Evolutionary conservation across 2,888 invertebrate genomes (phyloP), one percentile per base, ranked within the genome.

Genomic region (Drosophila greeni): DNA sequence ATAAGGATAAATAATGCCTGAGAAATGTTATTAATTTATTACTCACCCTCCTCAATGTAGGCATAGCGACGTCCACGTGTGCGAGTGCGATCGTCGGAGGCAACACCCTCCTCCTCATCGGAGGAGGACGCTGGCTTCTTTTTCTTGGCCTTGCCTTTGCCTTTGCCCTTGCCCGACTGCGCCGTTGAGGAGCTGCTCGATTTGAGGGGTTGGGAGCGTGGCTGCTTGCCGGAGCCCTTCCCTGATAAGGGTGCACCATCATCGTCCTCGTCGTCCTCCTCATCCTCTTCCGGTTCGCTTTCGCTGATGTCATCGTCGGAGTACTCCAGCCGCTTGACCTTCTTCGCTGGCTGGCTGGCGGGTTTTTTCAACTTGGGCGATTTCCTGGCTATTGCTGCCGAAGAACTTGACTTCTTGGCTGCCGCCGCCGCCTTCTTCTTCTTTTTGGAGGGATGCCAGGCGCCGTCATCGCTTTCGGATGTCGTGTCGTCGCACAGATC

Each of bases 51-150:
- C 14, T 88, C 87, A 20, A 89, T 75, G 59, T 89, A 89, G 2
- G 86, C 86, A 53, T 88, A 87, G 14, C 87, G 85, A n/a, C 88
- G 88, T 6, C 89, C 89, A 5, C 89, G 85, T 11, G 86, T 86
- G 0, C 86, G 76, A 0, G 87, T 85, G 88, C 91, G 78, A 86
- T 91, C 85, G 88, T 91, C 65, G 88, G 90, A 56, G 88, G 89
- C 85, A 88, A 91, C 95, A 82, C 95, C 95, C 11, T 90, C 89
- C 36, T 89, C 95, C 82, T 95, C 95, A 11, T 90, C 89, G 39
- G 89, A 90, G 4, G 82, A 75, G 9, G 70, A 61, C 0, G 60
- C 16, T 0, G 42, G n/a, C 34, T 76, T 76, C 55, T 86, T 86
- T 59, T 85, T 86, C 54, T 85, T 86, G 74, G 59, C 57, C 60